These are phyloP conservation scores for Gonocerus acuteangulatus DNA, from an alignment of 2,888 invertebrate species.

Conservation along the genomic window DNA sequence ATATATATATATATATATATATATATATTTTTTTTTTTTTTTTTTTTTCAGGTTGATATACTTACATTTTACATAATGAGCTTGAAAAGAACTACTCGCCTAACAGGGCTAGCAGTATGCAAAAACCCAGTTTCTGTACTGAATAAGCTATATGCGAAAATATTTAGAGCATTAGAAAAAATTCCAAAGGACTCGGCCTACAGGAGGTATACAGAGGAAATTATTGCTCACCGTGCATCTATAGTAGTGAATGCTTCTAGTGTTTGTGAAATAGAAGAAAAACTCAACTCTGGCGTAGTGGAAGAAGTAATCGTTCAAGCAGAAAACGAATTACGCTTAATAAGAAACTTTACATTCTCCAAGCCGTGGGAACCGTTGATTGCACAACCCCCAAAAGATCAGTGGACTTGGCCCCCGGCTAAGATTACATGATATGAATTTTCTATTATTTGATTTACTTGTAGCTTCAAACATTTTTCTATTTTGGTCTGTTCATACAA, in stretches of 20 bases:
- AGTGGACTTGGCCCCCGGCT: constrained; percentile 91
- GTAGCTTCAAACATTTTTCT: neutral
- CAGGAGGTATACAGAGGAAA: constrained; percentile 74
- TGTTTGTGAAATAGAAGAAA: constrained; percentile 63
- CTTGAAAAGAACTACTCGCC: constrained; percentile 57
- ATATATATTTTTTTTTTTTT: too few relatives aligned
- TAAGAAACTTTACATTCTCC: constrained; percentile 85
- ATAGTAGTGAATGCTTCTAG: constrained; percentile 59
- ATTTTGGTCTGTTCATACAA: neutral
- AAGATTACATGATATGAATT: constrained; percentile 30
- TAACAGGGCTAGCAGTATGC: constrained; percentile 74
- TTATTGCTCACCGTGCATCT: constrained; percentile 63
- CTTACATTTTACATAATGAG: too few relatives aligned
- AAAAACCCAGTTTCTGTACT: constrained; percentile 71
- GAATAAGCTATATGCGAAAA: constrained; percentile 73
- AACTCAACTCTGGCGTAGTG: constrained; percentile 79
- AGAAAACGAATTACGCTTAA: constrained; percentile 81
- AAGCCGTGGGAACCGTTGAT: constrained; percentile 89
- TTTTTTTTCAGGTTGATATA: too few relatives aligned
- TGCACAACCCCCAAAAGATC: constrained; percentile 67
- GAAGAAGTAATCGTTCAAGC: constrained; percentile 92
- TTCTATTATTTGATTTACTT: neutral
- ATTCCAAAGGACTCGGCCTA: constrained; percentile 82
- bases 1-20: too few relatives aligned
- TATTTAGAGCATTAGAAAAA: constrained; percentile 66